A percentile compares a stretch with the other conserved stretches of the same genome.
These are phyloP conservation scores for Pseudachorutes palmiensis DNA, from an alignment of 1,140 invertebrate genomes.

Conservation along the genomic window DNA sequence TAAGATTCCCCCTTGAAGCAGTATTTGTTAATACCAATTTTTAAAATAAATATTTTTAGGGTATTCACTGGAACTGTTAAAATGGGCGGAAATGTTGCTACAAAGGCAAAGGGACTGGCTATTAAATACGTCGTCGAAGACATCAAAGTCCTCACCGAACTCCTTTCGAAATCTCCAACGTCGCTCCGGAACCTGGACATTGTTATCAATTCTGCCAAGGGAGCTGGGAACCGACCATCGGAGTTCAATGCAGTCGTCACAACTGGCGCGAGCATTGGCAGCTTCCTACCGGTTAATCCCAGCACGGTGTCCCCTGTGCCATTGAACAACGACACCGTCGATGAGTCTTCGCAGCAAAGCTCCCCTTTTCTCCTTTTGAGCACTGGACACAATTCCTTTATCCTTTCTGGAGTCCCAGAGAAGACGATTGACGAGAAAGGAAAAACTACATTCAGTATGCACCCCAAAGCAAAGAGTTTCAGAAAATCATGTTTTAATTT, in stretches of 20 bases:
- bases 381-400: constrained; percentile 24
- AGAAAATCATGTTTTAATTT: background rate
- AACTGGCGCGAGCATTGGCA: constrained; percentile 13
- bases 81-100: too few species aligned
- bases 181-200: background rate
- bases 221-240: background rate
- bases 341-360: too few species aligned
- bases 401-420: constrained; percentile 21
- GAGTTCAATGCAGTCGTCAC: constrained; percentile 32
- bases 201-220: background rate
- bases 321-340: too few species aligned
- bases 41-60: too few species aligned
- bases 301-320: background rate
- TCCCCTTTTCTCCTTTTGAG: background rate
- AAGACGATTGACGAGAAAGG: constrained; percentile 29
- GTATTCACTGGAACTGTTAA: constrained; percentile 31
- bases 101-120: background rate
- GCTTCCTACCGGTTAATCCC: constrained; percentile 8
- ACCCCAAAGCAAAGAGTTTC: background rate
- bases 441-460: constrained; percentile 22
- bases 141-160: constrained; percentile 18
- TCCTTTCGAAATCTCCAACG: constrained; percentile 16
- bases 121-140: constrained; percentile 27
- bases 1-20: background rate
- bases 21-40: background rate